These are phyloP conservation scores for Garra rufa DNA, from an alignment of 2,113 vertebrate genomes.

Conservation along the genomic window DNA sequence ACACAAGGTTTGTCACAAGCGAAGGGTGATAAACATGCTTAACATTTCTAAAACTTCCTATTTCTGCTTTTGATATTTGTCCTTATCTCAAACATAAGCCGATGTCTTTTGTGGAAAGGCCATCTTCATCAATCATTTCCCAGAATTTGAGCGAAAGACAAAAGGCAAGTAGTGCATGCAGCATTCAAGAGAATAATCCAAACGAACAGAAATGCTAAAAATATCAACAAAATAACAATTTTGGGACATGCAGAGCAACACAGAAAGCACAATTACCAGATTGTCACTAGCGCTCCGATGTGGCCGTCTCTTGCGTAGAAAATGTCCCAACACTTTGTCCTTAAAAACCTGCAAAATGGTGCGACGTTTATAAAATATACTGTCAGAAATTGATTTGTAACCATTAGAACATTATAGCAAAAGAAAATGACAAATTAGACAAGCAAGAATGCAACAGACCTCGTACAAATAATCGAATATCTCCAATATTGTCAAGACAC, in stretches of 20 bases:
- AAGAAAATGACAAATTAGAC: neutral
- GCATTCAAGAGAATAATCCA: conserved; percentile 46
- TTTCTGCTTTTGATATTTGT: neutral
- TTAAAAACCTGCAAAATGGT: conserved; percentile 81
- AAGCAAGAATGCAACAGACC: conserved; percentile 71
- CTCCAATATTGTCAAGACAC: conserved; percentile 93
- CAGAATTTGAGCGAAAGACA: conserved; percentile 46
- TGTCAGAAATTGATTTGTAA: neutral
- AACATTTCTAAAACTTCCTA: neutral
- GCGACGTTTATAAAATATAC: neutral
- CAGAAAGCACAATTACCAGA: conserved; percentile 80
- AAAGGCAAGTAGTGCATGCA: conserved; percentile 27
- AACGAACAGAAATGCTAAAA: conserved; percentile 33
- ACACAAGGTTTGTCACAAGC: conserved; percentile 20
- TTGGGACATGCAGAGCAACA: conserved; percentile 33
- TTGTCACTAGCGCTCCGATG: conserved; percentile 79
- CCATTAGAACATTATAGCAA: neutral
- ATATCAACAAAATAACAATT: neutral
- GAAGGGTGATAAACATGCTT: neutral
- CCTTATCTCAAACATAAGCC: neutral
- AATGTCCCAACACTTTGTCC: conserved; percentile 84
- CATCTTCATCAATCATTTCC: conserved; percentile 12
- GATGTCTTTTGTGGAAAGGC: conserved; percentile 12
- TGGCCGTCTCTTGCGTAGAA: conserved; percentile 81
- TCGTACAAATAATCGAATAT: conserved; percentile 95